Evolutionary conservation across 2,888 invertebrate species (phyloP).

Genomic region (Zhengitettix transpicula): DNA sequence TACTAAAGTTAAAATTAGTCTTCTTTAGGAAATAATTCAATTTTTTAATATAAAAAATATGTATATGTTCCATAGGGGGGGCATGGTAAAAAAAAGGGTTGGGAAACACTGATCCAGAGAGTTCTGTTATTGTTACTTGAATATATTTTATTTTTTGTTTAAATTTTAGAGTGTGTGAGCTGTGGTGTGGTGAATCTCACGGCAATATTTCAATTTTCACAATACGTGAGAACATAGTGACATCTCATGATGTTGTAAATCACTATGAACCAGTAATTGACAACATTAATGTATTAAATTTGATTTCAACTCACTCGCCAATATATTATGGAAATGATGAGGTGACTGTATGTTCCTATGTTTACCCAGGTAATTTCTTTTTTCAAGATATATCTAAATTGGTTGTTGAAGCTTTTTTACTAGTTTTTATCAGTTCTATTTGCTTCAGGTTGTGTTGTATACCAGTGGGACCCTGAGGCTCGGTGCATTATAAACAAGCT

Average conservation of each 20-base stretch:
- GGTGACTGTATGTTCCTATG: constrained; percentile 55
- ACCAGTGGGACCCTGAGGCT: constrained; percentile 63
- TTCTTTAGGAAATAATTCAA: too few species aligned
- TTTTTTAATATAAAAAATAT: too few species aligned
- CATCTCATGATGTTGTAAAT: constrained; percentile 50
- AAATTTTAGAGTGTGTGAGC: constrained; percentile 33
- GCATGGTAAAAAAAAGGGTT: too few species aligned
- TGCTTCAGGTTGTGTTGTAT: constrained; percentile 57
- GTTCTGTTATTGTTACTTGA: too few species aligned
- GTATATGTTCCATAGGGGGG: too few species aligned
- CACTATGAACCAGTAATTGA: constrained; percentile 41
- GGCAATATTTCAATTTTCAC: constrained; percentile 66
- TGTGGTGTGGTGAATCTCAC: constrained; percentile 79
- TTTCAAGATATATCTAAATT: background rate
- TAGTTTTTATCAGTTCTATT: background rate
- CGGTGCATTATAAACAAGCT: constrained; percentile 57
- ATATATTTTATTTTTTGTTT: too few species aligned
- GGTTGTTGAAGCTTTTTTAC: background rate
- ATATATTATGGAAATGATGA: constrained; percentile 16
- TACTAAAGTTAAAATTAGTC: too few species aligned
- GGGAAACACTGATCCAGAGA: too few species aligned
- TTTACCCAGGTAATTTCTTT: constrained; percentile 47
- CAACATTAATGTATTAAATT: constrained; percentile 49
- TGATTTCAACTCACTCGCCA: constrained; percentile 39
- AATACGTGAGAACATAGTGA: constrained; percentile 50